phyloP scores from a whole-genome alignment of 2,113 vertebrate genomes.

The Eublepharis macularius region DNA sequence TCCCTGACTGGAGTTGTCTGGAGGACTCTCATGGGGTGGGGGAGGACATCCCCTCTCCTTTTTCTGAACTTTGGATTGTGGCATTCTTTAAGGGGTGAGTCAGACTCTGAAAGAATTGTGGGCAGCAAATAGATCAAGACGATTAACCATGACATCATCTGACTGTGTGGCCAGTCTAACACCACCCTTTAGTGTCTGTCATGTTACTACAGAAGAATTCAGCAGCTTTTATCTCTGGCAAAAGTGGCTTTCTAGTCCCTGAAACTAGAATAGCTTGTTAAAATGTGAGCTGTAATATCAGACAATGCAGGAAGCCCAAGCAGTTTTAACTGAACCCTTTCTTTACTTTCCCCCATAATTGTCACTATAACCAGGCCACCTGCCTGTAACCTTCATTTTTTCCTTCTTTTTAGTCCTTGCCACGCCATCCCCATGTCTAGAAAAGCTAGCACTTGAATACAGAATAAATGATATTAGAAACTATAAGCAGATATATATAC shows the following conservation, averaged over 20 bases:
- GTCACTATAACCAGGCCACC: not conserved
- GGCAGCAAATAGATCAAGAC: not conserved
- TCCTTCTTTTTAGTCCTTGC: not conserved
- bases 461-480: not conserved
- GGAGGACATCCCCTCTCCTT: too few species aligned
- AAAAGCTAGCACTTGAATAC: not conserved
- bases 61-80: not conserved
- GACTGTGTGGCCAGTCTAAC: not conserved
- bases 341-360: not conserved
- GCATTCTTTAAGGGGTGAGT: too few species aligned
- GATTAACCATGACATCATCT: not conserved
- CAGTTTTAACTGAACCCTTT: not conserved
- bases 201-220: not conserved
- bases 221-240: not conserved
- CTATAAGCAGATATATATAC: not conserved
- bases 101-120: not conserved
- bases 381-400: not conserved
- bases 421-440: not conserved
- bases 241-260: too few species aligned
- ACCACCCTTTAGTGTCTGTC: not conserved
- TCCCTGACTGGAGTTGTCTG: not conserved
- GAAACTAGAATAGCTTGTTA: not conserved
- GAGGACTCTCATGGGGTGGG: not conserved
- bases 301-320: not conserved
- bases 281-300: not conserved